Percentiles rank a stretch among this genome's conserved stretches.
These are phyloP conservation scores for Sinonovacula constricta DNA, from an alignment of 1,140 invertebrate species.

Conservation along the genomic window DNA sequence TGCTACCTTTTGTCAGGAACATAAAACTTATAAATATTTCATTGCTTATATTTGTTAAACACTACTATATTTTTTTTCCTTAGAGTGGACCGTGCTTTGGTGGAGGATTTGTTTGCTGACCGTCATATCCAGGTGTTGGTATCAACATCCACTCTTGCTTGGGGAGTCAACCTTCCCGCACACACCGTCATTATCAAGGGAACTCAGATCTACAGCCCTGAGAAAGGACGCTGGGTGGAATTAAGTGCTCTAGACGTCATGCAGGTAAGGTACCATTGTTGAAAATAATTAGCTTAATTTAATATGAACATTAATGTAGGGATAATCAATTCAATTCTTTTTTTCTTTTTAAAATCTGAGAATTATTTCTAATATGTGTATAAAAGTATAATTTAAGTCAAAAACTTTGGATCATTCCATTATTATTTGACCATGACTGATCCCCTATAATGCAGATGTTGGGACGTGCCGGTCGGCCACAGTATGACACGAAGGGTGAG, in stretches of 20 bases:
- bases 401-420: no score
- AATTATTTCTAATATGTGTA: no score
- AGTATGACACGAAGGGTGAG: slow-evolving; percentile 99
- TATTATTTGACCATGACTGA: no score
- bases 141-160: slow-evolving; percentile 98
- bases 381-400: background rate
- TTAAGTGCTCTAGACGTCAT: slow-evolving; percentile 97
- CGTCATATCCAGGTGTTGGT: slow-evolving; percentile 98
- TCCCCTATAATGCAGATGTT: slow-evolving; percentile 90
- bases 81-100: slow-evolving; percentile 96
- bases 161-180: slow-evolving; percentile 99
- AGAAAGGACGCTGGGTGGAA: slow-evolving; percentile 99
- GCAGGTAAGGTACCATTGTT: no score
- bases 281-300: no score
- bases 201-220: slow-evolving; percentile 99
- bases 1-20: no score
- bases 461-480: slow-evolving; percentile 97
- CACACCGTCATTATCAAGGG: slow-evolving; percentile 99
- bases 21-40: no score
- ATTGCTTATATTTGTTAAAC: no score
- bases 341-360: no score
- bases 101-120: slow-evolving; percentile 99
- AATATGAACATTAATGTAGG: no score
- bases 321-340: no score
- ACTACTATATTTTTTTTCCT: slow-evolving; percentile 10